These are phyloP conservation scores for Sorex fumeus DNA, from an alignment of 2,113 vertebrate genomes.

Conservation along the genomic window DNA sequence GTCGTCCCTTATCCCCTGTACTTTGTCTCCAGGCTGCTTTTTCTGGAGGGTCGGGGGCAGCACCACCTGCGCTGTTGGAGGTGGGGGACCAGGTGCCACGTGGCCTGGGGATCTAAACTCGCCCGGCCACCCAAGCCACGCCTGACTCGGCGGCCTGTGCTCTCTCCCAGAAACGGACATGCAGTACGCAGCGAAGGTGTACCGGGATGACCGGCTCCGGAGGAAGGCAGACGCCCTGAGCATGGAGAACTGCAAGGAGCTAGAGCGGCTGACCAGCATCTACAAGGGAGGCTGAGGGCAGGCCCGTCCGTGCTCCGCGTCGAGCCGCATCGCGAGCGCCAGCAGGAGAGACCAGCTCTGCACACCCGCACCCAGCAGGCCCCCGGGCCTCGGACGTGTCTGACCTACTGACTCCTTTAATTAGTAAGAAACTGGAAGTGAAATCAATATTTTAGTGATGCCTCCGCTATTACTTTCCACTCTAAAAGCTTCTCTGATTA, in stretches of 20 bases:
- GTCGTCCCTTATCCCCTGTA: no score
- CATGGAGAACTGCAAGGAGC: conserved; percentile 98
- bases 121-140: no score
- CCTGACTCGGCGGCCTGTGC: conserved; percentile 31
- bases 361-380: conserved; percentile 88
- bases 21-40: not conserved
- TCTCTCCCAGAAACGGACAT: conserved; percentile 94
- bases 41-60: not conserved
- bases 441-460: conserved; percentile 75
- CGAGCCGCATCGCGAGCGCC: conserved; percentile 75
- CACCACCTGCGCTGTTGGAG: no score
- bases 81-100: no score
- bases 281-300: conserved; percentile 94
- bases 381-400: conserved; percentile 87
- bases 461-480: conserved; percentile 86
- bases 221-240: conserved; percentile 96
- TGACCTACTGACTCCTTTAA: conserved; percentile 87
- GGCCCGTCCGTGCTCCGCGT: not conserved
- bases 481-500: conserved; percentile 86
- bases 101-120: not conserved
- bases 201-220: conserved; percentile 95
- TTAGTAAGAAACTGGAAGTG: conserved; percentile 87
- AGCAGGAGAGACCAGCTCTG: conserved; percentile 85
- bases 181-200: conserved; percentile 96
- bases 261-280: conserved; percentile 95